These are phyloP conservation scores for Drosophila quasianomalipes DNA, from an alignment of 2,888 invertebrate species.

Conservation along the genomic window DNA sequence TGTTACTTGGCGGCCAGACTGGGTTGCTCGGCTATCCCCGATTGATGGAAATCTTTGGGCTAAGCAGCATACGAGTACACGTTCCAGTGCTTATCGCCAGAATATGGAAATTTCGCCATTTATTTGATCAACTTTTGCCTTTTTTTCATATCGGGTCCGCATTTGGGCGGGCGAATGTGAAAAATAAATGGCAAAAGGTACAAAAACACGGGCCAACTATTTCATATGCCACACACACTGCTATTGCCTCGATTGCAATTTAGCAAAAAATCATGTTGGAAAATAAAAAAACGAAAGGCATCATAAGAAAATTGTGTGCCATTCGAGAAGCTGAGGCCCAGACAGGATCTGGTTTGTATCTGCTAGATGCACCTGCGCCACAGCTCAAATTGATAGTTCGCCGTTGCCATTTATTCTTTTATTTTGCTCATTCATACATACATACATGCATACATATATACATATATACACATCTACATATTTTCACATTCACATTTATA, in stretches of 20 bases:
- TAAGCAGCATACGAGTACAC: conserved; percentile 53
- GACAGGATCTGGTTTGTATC: conserved; percentile 9
- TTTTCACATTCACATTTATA: conserved; percentile 9
- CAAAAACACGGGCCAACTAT: conserved; percentile 60
- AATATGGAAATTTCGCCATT: conserved; percentile 81
- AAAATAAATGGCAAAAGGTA: conserved; percentile 77
- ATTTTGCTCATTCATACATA: conserved; percentile 29
- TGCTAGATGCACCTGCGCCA: conserved; percentile 67
- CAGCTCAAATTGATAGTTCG: conserved; percentile 69
- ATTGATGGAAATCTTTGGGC: conserved; percentile 75
- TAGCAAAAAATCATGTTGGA: conserved; percentile 73
- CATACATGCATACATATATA: conserved; percentile 8
- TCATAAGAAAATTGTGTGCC: conserved; percentile 32
- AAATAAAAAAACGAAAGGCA: conserved; percentile 73
- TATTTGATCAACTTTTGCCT: conserved; percentile 79
- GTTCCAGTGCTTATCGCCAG: conserved; percentile 70
- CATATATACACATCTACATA: conserved; percentile 4
- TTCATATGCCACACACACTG: conserved; percentile 75
- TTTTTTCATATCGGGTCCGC: conserved; percentile 71
- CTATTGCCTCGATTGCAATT: conserved; percentile 59
- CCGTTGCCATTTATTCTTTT: conserved; percentile 53
- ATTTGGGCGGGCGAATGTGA: conserved; percentile 38
- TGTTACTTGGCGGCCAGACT: conserved; percentile 59
- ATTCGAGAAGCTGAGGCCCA: conserved; percentile 3
- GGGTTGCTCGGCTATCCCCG: conserved; percentile 31